phyloP scores from a whole-genome alignment of 2,888 invertebrate species.

The Acanthopleura granulata region DNA sequence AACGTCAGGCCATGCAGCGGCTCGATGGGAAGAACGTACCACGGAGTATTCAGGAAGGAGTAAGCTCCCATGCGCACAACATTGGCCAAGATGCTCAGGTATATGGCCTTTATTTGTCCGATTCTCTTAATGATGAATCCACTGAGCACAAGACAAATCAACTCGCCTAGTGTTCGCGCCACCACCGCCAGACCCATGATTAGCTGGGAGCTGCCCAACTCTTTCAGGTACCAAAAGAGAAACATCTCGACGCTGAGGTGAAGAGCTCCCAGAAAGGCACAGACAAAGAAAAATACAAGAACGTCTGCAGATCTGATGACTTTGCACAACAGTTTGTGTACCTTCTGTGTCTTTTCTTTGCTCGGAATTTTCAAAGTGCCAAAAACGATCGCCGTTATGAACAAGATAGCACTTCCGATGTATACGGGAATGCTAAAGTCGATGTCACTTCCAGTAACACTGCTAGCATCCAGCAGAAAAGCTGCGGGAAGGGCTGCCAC shows the following conservation, averaged over 20 bases:
- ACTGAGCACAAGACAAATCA: conserved; percentile 77
- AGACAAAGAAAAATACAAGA: not conserved
- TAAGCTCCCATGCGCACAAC: conserved; percentile 85
- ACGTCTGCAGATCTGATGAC: not conserved
- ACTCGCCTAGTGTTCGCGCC: conserved; percentile 34
- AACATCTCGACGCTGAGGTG: not conserved
- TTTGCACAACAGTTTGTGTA: not conserved
- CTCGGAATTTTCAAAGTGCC: not conserved
- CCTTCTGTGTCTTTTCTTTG: not conserved
- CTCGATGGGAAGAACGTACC: conserved; percentile 88
- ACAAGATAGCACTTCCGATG: not conserved
- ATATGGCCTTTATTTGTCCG: conserved; percentile 83
- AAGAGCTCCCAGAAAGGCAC: not conserved
- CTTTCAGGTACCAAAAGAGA: conserved; percentile 60
- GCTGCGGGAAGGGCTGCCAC: conserved; percentile 23
- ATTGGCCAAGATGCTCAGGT: conserved; percentile 82
- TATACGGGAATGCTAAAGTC: conserved; percentile 13
- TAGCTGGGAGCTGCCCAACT: conserved; percentile 24
- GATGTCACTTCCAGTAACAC: not conserved
- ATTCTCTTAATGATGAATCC: conserved; percentile 84
- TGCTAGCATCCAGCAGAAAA: conserved; percentile 21
- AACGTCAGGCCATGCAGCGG: conserved; percentile 88
- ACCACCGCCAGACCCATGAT: conserved; percentile 37
- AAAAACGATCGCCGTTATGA: not conserved
- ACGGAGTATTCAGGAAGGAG: conserved; percentile 82